Base-by-base conservation (phyloP, 2,888 invertebrate species). In the Watsonalla binaria region DNA sequence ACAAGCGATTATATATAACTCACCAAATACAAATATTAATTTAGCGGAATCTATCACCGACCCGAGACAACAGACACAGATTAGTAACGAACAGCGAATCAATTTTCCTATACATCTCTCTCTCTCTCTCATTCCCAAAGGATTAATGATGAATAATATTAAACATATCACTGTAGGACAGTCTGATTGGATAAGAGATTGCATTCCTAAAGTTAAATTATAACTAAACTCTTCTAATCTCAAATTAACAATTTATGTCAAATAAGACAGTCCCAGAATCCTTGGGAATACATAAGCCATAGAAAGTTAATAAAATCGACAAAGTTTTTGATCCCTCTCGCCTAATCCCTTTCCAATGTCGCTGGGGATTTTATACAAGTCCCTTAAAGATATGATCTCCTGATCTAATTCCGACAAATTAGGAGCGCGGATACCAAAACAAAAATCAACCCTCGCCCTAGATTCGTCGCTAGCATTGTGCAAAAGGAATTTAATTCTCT, bases 291-390 rank as follows among this genome's bases (percentile, higher is more conserved):
- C 72, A 73, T 72, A 74, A 74, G 71, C 74, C 57, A 74, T 72
- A 66, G 72, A 71, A 77, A 76, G 77, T 77, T 78, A 72, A 79
- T 69, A 75, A 73, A 72, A 75, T 70, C 65, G 66, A 47, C 59
- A 56, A 79, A 80, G 74, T 79, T 80, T 24, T 65, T 59, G 68
- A 76, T 76, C 76, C 74, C 67, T 73, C 64, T 61, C 54, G 65
- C 70, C 61, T 76, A 79, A 81, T 75, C 75, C 76, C 63, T 63
- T 66, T 63, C 61, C 71, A 71, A 70, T 74, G 73, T 72, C 72
- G 68, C 70, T 70, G 61, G 60, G 63, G 68, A 74, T 76, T 76
- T 76, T 68, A 68, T 64, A 68, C 63, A 74, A 79, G 71, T 76
- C 74, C 68, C 64, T 52, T 61, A 63, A 37, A 73, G 71, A 71